Conservation (phyloP, 2,888 invertebrate species). For the Lymantria dispar region DNA sequence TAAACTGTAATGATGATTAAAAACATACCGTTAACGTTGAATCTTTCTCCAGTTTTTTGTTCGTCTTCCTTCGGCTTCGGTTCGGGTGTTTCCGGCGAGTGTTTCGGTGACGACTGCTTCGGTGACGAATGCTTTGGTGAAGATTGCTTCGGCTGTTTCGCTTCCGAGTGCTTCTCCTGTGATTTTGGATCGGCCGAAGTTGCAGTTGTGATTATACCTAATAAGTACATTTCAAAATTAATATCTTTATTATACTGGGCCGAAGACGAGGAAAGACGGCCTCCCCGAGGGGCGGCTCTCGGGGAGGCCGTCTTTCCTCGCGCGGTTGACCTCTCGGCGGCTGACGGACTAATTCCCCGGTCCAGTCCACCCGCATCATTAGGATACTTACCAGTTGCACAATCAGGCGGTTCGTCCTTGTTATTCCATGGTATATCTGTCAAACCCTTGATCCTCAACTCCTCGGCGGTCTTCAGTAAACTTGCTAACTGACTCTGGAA, state of each 20-base stretch:
- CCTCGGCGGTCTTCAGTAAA: conserved; percentile 94
- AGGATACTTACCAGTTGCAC: conserved; percentile 50
- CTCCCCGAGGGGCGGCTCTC: too few species aligned
- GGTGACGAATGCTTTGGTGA: conserved; percentile 14
- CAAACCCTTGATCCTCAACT: conserved; percentile 94
- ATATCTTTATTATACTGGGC: too few species aligned
- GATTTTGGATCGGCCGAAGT: conserved; percentile 34
- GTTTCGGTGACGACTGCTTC: conserved; percentile 23
- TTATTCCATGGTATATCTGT: conserved; percentile 92
- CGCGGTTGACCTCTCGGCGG: too few species aligned
- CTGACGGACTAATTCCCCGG: too few species aligned
- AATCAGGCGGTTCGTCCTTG: conserved; percentile 74
- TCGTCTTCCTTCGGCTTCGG: conserved; percentile 25
- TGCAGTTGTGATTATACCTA: conserved; percentile 42
- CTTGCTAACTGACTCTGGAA: conserved; percentile 92
- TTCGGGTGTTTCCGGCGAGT: conserved; percentile 16
- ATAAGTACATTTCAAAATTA: background rate
- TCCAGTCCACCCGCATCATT: too few species aligned
- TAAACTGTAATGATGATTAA: too few species aligned
- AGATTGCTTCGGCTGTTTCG: conserved; percentile 22
- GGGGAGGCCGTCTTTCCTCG: too few species aligned
- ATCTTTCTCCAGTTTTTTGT: conserved; percentile 40
- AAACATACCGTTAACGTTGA: conserved; percentile 59
- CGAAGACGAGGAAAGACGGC: too few species aligned
- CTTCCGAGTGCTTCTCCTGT: conserved; percentile 22